Conservation (phyloP, 2,888 invertebrate genomes). For the Pelosia muscerda region DNA sequence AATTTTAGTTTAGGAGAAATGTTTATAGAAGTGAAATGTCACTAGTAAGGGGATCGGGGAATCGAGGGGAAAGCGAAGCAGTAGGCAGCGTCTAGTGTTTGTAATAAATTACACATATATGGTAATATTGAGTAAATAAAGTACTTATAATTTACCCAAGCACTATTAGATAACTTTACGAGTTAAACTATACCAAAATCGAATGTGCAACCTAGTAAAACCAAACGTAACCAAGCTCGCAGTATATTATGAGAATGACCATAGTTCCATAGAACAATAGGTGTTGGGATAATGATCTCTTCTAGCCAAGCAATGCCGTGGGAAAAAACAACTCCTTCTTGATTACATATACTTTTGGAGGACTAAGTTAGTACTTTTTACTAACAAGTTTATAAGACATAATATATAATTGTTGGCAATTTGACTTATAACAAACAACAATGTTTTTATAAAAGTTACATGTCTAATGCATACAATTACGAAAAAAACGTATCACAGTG, state of each 20-base stretch:
- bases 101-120: no score
- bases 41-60: no score
- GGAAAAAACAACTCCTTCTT: slow-evolving; percentile 33
- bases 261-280: slow-evolving; percentile 21
- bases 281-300: slow-evolving; percentile 29
- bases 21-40: no score
- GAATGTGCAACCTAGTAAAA: neutral
- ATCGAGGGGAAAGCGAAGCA: no score
- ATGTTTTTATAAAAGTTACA: neutral
- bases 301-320: slow-evolving; percentile 21
- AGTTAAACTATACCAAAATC: neutral
- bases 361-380: neutral
- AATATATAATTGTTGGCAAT: neutral
- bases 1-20: no score
- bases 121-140: no score
- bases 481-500: slow-evolving; percentile 41
- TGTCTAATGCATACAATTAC: slow-evolving; percentile 20
- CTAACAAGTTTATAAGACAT: neutral
- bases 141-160: no score
- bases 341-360: slow-evolving; percentile 21
- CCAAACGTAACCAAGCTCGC: neutral
- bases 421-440: neutral
- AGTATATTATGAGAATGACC: neutral
- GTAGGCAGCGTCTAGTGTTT: no score
- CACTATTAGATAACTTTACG: neutral